Conservation (phyloP, 2,113 vertebrate species). For the Xiphophorus hellerii region DNA sequence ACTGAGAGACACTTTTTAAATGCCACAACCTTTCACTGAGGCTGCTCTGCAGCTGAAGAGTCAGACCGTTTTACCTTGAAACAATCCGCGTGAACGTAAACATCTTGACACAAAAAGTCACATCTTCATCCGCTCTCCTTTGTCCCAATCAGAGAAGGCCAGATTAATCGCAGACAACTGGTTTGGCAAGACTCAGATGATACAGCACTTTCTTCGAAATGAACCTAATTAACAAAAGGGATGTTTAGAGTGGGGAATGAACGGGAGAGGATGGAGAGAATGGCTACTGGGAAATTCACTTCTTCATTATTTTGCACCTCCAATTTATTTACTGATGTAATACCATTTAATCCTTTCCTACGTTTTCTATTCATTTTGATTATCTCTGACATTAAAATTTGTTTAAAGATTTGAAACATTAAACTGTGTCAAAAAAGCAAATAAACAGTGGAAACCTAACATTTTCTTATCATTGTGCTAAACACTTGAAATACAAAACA, state of each 20-base stretch:
- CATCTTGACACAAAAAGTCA: conserved; percentile 1
- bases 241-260: not conserved
- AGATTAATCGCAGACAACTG: conserved; percentile 87
- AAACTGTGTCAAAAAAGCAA: too few species aligned
- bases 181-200: conserved; percentile 85
- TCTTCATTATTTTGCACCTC: not conserved
- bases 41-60: not conserved
- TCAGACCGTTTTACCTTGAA: conserved; percentile 8
- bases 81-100: not conserved
- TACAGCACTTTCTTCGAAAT: conserved; percentile 95
- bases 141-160: conserved; percentile 74
- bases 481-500: not conserved
- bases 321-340: too few species aligned
- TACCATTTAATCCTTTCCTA: too few species aligned
- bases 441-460: too few species aligned
- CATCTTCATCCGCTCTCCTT: conserved; percentile 8
- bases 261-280: not conserved
- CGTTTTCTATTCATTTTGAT: too few species aligned
- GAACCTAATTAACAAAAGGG: conserved; percentile 81
- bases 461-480: too few species aligned
- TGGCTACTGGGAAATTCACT: not conserved
- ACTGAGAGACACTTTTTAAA: conserved; percentile 13
- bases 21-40: conserved; percentile 33
- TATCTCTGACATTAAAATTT: too few species aligned
- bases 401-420: too few species aligned